Evolutionary conservation across 2,797 vertebrate species (phyloP), one percentile per base, ranked within the genome.

Genomic region (Catharus ustulatus): DNA sequence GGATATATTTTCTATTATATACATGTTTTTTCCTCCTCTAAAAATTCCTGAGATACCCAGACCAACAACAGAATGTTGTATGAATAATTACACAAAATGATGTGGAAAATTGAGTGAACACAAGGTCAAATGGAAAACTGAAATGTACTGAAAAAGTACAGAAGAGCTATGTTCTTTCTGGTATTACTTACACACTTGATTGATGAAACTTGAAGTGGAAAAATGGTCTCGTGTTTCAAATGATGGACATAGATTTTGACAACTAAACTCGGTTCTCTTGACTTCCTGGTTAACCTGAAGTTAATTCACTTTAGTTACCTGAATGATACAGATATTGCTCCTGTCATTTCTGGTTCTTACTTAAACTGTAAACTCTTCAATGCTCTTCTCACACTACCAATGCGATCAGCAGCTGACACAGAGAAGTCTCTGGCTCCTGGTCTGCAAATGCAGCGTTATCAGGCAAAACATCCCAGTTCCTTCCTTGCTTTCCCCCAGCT

Each of bases 231-330:
- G 30, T 61, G 13, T 73, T 90, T 74, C 4, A 2, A 87, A 78
- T 79, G 34, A 92, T 29, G 32, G 55, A 46, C 49, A n/a, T 26
- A 16, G 42, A 84, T 90, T 96, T 71, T 95, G 84, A 94, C 59
- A 94, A 74, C 13, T 86, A 68, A 94, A 81, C 27, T 66, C 62
- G 8, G 19, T 43, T 93, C 27, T 85, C 61, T 75, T 61, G 61
- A 64, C 21, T 92, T 94, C 38, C 38, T 64, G 19, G 34, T 77
- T 90, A 91, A 90, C 48, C 45, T 89, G 38, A 88, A 84, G 40
- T 90, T 87, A 91, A 86, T 87, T 79, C 42, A 52, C 46, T 94
- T 71, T n/a, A 54, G 84, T 69, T 82, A 58, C 24, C 48, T 80
- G 49, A 87, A 84, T 2, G 30, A 82, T 51, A 77, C 14, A 55